These are phyloP conservation scores for Panagrolaimus sp. DNA, from an alignment of 1,140 invertebrate genomes.

Conservation along the genomic window DNA sequence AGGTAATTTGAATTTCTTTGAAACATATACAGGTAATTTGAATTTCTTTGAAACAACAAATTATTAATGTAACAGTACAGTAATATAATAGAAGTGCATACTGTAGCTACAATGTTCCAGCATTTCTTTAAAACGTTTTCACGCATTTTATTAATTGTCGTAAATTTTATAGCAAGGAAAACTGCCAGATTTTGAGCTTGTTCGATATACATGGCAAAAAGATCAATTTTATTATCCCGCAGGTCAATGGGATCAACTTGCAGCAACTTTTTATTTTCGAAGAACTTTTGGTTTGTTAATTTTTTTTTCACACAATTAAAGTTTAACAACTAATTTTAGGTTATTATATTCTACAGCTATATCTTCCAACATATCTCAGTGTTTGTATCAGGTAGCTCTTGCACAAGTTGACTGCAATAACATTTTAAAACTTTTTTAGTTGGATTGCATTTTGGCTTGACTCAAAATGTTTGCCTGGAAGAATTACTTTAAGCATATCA, in stretches of 20 bases:
- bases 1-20: too few relatives aligned
- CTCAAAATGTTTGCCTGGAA: constrained; percentile 38
- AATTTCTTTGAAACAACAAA: too few relatives aligned
- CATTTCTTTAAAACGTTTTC: constrained; percentile 17
- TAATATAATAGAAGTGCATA: too few relatives aligned
- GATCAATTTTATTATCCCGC: constrained; percentile 44
- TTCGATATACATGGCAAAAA: constrained; percentile 42
- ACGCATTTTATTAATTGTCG: constrained; percentile 4
- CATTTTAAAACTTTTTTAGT: constrained; percentile 51
- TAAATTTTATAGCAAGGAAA: constrained; percentile 26
- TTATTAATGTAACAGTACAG: too few relatives aligned
- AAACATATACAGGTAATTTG: too few relatives aligned
- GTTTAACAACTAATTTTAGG: constrained; percentile 5
- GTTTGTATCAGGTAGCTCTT: constrained; percentile 58
- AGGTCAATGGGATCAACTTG: constrained; percentile 44
- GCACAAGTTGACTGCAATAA: too few relatives aligned
- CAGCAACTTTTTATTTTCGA: constrained; percentile 46
- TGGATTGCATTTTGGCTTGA: constrained; percentile 52
- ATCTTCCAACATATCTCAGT: constrained; percentile 43
- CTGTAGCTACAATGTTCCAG: not conserved
- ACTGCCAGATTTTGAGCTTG: constrained; percentile 43
- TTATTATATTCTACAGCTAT: constrained; percentile 48
- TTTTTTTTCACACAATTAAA: too few relatives aligned
- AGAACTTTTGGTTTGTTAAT: constrained; percentile 31
- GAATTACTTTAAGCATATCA: constrained; percentile 25